Evolutionary conservation across 2,888 invertebrate genomes (phyloP).

Genomic region (Eledona agricola): DNA sequence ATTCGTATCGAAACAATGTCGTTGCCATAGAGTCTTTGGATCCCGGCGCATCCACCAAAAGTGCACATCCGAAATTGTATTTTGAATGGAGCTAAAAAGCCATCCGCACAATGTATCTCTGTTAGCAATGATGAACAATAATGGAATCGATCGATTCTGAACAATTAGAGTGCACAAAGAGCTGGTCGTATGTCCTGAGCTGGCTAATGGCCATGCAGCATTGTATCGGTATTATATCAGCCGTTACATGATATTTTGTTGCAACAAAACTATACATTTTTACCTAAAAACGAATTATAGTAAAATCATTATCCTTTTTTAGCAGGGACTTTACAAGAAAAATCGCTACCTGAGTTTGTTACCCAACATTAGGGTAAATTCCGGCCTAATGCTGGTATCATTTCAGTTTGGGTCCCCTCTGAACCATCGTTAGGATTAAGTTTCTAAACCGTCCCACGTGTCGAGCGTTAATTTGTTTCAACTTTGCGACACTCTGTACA

Average conservation of each 20-base stretch:
- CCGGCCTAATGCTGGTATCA: slow-evolving; percentile 28
- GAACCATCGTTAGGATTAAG: slow-evolving; percentile 38
- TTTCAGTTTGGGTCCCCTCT: slow-evolving; percentile 16
- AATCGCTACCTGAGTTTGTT: too few species aligned
- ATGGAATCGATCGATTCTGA: slow-evolving; percentile 29
- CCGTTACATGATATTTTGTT: slow-evolving; percentile 27
- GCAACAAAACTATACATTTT: too few species aligned
- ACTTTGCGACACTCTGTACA: slow-evolving; percentile 5
- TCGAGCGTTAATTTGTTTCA: slow-evolving; percentile 40
- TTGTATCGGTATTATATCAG: slow-evolving; percentile 28
- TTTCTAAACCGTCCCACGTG: slow-evolving; percentile 42
- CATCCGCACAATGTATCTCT: neutral
- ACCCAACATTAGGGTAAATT: slow-evolving; percentile 25
- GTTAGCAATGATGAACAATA: slow-evolving; percentile 5
- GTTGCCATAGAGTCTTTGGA: too few species aligned
- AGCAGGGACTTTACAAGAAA: too few species aligned
- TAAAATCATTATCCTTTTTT: too few species aligned
- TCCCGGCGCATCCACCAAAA: too few species aligned
- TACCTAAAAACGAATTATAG: too few species aligned
- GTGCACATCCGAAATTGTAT: neutral
- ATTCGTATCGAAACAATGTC: slow-evolving; percentile 8
- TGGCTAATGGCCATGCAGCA: slow-evolving; percentile 31
- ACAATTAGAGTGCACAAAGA: slow-evolving; percentile 38
- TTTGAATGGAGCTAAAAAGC: neutral
- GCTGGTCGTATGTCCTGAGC: slow-evolving; percentile 29